phyloP scores from a whole-genome alignment of 2,888 invertebrate species.

The Tanaodytes sp. region DNA sequence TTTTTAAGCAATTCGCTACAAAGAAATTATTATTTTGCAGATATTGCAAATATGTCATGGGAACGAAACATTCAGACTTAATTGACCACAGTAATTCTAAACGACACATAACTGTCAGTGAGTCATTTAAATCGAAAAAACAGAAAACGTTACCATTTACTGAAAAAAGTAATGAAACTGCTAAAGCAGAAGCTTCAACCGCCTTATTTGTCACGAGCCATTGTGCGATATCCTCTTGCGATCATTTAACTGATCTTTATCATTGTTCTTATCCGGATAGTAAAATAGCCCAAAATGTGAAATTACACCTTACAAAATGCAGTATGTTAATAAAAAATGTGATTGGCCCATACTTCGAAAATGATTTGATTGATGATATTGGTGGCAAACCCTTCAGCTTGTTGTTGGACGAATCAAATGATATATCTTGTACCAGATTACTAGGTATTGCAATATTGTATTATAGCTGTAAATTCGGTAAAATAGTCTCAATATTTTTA shows the following conservation, averaged over 20 bases:
- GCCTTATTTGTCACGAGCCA: constrained; percentile 31
- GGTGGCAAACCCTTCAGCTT: constrained; percentile 54
- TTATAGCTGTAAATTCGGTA: neutral
- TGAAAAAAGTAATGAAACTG: neutral
- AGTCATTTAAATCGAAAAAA: neutral
- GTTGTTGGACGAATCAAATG: constrained; percentile 59
- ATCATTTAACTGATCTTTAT: constrained; percentile 24
- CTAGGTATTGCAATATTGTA: constrained; percentile 50
- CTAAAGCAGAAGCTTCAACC: constrained; percentile 17
- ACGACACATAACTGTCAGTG: neutral
- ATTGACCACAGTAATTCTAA: neutral
- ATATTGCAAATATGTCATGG: neutral
- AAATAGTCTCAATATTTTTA: constrained; percentile 8
- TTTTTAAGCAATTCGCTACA: no score
- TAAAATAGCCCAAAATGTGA: constrained; percentile 31
- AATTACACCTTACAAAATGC: constrained; percentile 51
- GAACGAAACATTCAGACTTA: neutral
- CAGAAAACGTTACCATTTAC: neutral
- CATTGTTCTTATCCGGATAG: constrained; percentile 27
- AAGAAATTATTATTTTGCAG: neutral
- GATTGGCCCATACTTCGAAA: constrained; percentile 42
- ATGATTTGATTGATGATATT: constrained; percentile 50
- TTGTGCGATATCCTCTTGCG: constrained; percentile 15
- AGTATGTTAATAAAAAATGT: constrained; percentile 52
- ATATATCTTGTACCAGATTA: constrained; percentile 54